Conservation (phyloP, 2,113 vertebrate species). For the Ctenomys sociabilis region DNA sequence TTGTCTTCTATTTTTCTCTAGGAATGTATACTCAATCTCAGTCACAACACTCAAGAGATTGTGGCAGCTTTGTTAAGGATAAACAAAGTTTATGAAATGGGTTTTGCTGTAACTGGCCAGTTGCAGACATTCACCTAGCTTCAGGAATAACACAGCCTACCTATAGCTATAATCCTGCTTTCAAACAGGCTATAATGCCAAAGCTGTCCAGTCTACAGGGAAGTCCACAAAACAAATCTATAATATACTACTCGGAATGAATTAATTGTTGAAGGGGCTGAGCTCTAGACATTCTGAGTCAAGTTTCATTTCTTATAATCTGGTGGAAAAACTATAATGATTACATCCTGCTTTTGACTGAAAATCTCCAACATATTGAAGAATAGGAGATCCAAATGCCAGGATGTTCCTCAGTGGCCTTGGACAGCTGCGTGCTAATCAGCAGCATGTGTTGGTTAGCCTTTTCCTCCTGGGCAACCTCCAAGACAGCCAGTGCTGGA, state of each 20-base stretch:
- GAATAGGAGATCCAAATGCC: background rate
- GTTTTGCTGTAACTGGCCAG: conserved; percentile 89
- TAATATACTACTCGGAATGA: background rate
- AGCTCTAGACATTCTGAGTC: background rate
- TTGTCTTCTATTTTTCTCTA: conserved; percentile 88
- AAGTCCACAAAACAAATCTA: background rate
- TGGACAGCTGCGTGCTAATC: background rate
- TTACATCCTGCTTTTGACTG: background rate
- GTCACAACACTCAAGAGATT: conserved; percentile 83
- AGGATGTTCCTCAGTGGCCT: background rate
- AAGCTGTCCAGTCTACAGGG: background rate
- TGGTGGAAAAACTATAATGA: background rate
- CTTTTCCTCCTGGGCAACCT: background rate
- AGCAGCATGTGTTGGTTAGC: background rate
- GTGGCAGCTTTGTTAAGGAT: conserved; percentile 89
- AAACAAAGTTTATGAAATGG: conserved; percentile 90
- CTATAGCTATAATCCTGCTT: conserved; percentile 89
- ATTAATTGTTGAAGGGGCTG: background rate
- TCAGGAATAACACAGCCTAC: conserved; percentile 86
- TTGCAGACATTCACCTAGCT: conserved; percentile 89
- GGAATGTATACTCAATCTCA: conserved; percentile 84
- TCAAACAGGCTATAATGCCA: conserved; percentile 66
- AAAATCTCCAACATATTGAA: background rate
- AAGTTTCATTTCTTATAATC: conserved; percentile 1
- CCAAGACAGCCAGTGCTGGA: background rate